Conservation (phyloP, 1,140 invertebrate species). For the Drosophila ananassae region DNA sequence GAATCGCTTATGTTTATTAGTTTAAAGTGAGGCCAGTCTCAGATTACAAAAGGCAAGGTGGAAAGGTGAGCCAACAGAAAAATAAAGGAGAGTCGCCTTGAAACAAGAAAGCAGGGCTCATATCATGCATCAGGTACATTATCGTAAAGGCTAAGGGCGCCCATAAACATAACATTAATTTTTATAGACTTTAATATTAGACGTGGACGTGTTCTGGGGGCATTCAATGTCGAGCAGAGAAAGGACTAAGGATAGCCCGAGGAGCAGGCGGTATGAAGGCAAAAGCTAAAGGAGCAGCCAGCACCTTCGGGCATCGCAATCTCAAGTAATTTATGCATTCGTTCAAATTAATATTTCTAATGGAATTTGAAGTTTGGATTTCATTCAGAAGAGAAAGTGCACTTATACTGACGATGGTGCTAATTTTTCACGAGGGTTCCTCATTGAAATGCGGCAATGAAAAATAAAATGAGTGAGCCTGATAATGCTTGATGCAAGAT, state of each 20-base stretch:
- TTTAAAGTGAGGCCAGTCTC: conserved; percentile 58
- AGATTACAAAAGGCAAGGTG: conserved; percentile 47
- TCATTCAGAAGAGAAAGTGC: conserved; percentile 53
- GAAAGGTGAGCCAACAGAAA: conserved; percentile 8
- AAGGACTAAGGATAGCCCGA: not conserved
- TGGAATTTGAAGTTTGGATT: conserved; percentile 72
- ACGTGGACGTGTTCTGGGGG: conserved; percentile 37
- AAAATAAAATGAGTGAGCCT: conserved; percentile 1
- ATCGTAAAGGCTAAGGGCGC: conserved; percentile 79
- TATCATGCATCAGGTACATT: conserved; percentile 76
- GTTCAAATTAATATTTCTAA: conserved; percentile 76
- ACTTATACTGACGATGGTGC: conserved; percentile 24
- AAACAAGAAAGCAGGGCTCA: conserved; percentile 41
- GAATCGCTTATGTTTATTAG: conserved; percentile 58
- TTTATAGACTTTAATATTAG: conserved; percentile 75
- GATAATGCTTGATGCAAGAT: not conserved
- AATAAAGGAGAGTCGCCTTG: conserved; percentile 3
- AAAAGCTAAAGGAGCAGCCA: conserved; percentile 11
- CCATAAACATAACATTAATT: conserved; percentile 82
- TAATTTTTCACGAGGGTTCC: conserved; percentile 38
- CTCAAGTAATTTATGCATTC: conserved; percentile 53
- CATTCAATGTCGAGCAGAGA: conserved; percentile 7
- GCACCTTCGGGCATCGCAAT: conserved; percentile 31
- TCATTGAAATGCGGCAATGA: conserved; percentile 16
- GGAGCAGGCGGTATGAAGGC: not conserved